These are phyloP conservation scores for Heteronetta atricapilla DNA, from an alignment of 2,113 vertebrate genomes.

Conservation along the genomic window DNA sequence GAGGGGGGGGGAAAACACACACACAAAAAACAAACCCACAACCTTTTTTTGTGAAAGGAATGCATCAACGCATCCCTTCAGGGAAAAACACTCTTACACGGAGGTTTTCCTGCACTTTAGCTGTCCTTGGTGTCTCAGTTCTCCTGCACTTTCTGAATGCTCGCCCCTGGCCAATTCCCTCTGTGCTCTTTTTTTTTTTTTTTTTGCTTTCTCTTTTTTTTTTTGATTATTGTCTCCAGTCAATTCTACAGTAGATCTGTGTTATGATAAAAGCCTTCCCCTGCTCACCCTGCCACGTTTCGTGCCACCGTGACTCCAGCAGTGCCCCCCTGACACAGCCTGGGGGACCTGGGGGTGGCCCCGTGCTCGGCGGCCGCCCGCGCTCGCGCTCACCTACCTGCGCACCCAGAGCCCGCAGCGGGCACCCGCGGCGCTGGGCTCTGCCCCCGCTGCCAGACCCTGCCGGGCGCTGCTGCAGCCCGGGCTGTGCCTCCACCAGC, in stretches of 20 bases:
- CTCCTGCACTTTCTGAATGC: neutral
- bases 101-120: constrained; percentile 53
- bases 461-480: neutral
- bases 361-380: fast-evolving
- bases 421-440: fast-evolving
- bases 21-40: neutral
- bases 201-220: neutral
- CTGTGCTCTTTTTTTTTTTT: neutral
- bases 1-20: neutral
- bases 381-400: fast-evolving
- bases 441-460: fast-evolving
- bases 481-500: fast-evolving
- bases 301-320: neutral
- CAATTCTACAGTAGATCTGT: neutral
- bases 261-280: neutral
- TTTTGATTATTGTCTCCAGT: neutral
- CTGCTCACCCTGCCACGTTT: fast-evolving
- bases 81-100: constrained; percentile 20
- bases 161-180: neutral
- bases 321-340: neutral
- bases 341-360: fast-evolving
- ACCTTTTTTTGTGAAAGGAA: constrained; percentile 29
- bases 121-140: neutral
- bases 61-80: constrained; percentile 42
- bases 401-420: fast-evolving